These are phyloP conservation scores for Hippocampus guttulatus DNA, from an alignment of 2,113 vertebrate genomes.

Conservation along the genomic window DNA sequence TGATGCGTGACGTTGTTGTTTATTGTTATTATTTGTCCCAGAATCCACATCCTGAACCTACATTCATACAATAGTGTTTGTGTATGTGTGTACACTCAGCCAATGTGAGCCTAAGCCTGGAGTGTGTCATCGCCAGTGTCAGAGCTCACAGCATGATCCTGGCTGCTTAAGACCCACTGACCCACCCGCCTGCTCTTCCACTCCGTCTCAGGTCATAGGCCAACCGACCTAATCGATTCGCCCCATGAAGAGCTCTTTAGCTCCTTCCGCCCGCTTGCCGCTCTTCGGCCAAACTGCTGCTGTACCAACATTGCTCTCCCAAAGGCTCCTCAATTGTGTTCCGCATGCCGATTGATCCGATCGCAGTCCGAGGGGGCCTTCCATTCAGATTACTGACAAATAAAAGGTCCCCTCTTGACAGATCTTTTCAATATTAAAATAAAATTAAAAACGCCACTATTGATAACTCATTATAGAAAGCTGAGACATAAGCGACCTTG, in stretches of 20 bases:
- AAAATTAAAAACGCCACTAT: slow-evolving; percentile 70
- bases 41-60: background rate
- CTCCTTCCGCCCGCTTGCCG: slow-evolving; percentile 36
- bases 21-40: slow-evolving; percentile 5
- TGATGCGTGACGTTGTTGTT: background rate
- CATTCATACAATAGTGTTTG: slow-evolving; percentile 8
- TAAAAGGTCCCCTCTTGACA: slow-evolving; percentile 74
- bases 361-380: slow-evolving; percentile 55
- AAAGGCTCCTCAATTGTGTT: slow-evolving; percentile 62
- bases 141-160: slow-evolving; percentile 67
- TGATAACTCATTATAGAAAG: slow-evolving; percentile 77
- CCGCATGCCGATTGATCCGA: slow-evolving; percentile 65
- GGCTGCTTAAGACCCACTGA: slow-evolving; percentile 57
- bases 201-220: slow-evolving; percentile 71
- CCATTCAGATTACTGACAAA: slow-evolving; percentile 74
- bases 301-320: slow-evolving; percentile 37
- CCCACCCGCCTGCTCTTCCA: slow-evolving; percentile 45
- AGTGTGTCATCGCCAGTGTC: slow-evolving; percentile 65
- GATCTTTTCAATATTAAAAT: slow-evolving; percentile 79
- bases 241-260: slow-evolving; percentile 54
- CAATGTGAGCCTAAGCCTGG: slow-evolving; percentile 57
- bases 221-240: slow-evolving; percentile 68
- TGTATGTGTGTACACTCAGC: slow-evolving; percentile 46
- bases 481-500: slow-evolving; percentile 30
- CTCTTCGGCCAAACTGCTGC: slow-evolving; percentile 54